A percentile compares a stretch with the other conserved stretches of the same genome.
These are phyloP conservation scores for Xylota sylvarum DNA, from an alignment of 2,888 invertebrate genomes.

Conservation along the genomic window DNA sequence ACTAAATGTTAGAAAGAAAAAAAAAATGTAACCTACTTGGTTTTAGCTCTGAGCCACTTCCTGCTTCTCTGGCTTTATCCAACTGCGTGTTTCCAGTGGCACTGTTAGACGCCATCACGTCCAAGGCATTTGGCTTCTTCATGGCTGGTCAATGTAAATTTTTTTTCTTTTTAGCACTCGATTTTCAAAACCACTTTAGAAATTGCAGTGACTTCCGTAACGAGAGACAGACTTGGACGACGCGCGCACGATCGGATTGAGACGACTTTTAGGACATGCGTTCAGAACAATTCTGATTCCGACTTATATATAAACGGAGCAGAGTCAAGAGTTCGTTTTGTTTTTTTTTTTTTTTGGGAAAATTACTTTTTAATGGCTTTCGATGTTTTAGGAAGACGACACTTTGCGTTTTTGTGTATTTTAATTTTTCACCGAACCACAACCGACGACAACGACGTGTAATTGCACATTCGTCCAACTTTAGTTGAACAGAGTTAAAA, in stretches of 20 bases:
- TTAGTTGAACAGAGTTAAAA: constrained; percentile 69
- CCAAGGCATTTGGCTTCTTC: constrained; percentile 57
- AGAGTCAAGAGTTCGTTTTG: not conserved
- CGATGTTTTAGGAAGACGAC: constrained; percentile 15
- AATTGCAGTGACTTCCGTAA: constrained; percentile 27
- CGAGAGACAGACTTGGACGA: constrained; percentile 4
- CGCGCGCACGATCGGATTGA: constrained; percentile 14
- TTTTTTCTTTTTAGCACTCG: constrained; percentile 20
- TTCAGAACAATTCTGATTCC: constrained; percentile 19
- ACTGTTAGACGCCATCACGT: constrained; percentile 40
- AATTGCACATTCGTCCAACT: constrained; percentile 69
- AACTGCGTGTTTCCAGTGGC: constrained; percentile 45
- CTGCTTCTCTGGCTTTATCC: constrained; percentile 71
- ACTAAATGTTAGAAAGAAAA: not conserved
- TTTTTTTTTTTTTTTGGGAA: not conserved
- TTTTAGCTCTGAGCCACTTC: constrained; percentile 44
- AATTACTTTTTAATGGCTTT: constrained; percentile 15
- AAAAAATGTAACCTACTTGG: constrained; percentile 64
- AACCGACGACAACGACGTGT: constrained; percentile 29
- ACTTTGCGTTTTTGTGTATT: constrained; percentile 20
- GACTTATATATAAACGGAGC: not conserved
- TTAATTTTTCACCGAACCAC: constrained; percentile 52
- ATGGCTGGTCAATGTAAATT: constrained; percentile 45
- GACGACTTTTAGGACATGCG: constrained; percentile 26
- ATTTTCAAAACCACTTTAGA: constrained; percentile 16